Percentiles rank a stretch among this genome's conserved stretches.
phyloP scores from a whole-genome alignment of 2,113 vertebrate genomes.

The Donacobius atricapilla region DNA sequence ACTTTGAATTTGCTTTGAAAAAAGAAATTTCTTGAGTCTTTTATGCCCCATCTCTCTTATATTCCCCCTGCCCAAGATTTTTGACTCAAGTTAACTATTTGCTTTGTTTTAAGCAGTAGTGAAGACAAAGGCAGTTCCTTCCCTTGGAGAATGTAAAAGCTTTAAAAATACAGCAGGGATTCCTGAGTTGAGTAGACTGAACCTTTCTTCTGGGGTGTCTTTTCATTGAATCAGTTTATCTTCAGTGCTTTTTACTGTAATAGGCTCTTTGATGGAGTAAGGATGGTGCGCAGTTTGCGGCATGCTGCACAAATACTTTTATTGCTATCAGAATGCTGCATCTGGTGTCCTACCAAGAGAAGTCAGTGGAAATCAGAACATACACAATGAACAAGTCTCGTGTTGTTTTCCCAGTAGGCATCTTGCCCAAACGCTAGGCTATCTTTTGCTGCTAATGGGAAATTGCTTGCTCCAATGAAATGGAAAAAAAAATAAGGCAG shows the following conservation, averaged over 20 bases:
- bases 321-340: not conserved
- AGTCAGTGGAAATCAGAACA: not conserved
- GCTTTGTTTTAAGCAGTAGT: not conserved
- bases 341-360: not conserved
- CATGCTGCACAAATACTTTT: not conserved
- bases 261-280: not conserved
- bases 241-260: not conserved
- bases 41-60: not conserved
- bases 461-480: not conserved
- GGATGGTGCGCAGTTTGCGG: not conserved
- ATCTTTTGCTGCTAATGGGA: not conserved
- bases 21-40: not conserved
- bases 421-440: not conserved
- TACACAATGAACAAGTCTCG: not conserved
- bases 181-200: not conserved
- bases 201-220: not conserved
- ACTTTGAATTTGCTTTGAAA: not conserved
- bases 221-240: not conserved
- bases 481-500: not conserved
- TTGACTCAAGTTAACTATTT: not conserved
- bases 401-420: not conserved
- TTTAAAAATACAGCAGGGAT: not conserved
- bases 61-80: not conserved
- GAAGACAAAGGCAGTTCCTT: not conserved
- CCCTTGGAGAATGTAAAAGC: not conserved